A percentile compares a stretch with the other conserved stretches of the same genome.
Conservation (phyloP, 1,140 invertebrate species). For the Brachystomella parvula region DNA sequence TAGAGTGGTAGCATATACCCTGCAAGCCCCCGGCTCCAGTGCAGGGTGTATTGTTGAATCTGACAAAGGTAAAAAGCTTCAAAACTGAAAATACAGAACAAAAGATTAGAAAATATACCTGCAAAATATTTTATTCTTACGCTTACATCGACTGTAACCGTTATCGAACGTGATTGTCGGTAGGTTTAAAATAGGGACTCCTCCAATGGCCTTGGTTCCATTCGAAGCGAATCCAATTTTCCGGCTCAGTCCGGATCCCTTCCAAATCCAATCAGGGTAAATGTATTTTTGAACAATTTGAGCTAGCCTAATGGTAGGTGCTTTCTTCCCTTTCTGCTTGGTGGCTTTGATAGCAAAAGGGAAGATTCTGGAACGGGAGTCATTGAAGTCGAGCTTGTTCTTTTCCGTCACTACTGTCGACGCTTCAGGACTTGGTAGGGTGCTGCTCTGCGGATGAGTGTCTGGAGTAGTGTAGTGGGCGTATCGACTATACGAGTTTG, state of each 20-base stretch:
- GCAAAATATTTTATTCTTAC: neutral
- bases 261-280: slow-evolving; percentile 35
- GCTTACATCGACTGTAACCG: slow-evolving; percentile 33
- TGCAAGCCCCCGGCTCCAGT: slow-evolving; percentile 48
- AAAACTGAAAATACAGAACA: slow-evolving; percentile 45
- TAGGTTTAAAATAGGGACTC: slow-evolving; percentile 5
- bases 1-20: slow-evolving; percentile 56
- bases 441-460: too few species aligned
- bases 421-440: too few species aligned
- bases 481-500: neutral
- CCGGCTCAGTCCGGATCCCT: slow-evolving; percentile 12
- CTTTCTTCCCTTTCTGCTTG: neutral
- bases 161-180: slow-evolving; percentile 35
- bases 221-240: slow-evolving; percentile 20
- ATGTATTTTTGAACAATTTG: slow-evolving; percentile 28
- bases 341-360: neutral
- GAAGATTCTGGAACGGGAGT: neutral
- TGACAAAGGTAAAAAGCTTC: slow-evolving; percentile 62
- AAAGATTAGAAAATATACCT: neutral
- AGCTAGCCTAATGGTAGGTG: slow-evolving; percentile 24
- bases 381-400: neutral
- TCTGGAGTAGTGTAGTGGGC: too few species aligned
- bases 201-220: slow-evolving; percentile 5
- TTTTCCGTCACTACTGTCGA: neutral
- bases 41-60: slow-evolving; percentile 59